Conservation (phyloP, 2,113 vertebrate genomes). For the Leptocoma aspasia region DNA sequence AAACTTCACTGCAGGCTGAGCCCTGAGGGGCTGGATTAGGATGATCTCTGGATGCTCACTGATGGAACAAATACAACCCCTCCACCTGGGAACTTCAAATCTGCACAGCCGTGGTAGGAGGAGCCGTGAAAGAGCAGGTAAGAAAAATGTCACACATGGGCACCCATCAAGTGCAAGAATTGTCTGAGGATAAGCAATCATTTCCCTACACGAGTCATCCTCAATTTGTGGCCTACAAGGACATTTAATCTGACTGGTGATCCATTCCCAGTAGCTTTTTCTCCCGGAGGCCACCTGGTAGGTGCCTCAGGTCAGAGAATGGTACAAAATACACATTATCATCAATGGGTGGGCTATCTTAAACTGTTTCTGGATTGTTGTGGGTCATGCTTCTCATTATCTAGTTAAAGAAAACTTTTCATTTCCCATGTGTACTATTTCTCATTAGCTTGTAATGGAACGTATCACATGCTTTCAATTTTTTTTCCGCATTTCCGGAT, state of each 20-base stretch:
- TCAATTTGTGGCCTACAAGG: not conserved
- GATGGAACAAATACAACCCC: not conserved
- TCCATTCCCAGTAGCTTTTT: not conserved
- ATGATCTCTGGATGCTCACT: not conserved
- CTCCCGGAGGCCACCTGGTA: not conserved
- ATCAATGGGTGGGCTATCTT: not conserved
- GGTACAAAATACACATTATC: not conserved
- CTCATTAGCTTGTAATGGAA: not conserved
- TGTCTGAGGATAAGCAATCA: not conserved
- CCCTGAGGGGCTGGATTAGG: not conserved
- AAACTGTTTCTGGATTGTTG: not conserved
- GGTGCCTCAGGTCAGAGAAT: not conserved
- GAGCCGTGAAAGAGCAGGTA: not conserved
- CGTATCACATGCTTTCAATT: not conserved
- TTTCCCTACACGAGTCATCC: fast-evolving
- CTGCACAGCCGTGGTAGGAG: not conserved
- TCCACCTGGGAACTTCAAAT: not conserved
- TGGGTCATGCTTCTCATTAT: not conserved
- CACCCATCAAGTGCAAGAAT: not conserved
- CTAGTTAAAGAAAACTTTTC: not conserved
- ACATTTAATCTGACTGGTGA: not conserved
- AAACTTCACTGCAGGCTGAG: not conserved
- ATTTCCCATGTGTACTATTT: not conserved
- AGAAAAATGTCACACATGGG: not conserved
- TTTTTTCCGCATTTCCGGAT: not conserved